phyloP scores from a whole-genome alignment of 2,797 vertebrate genomes.

The Neoniphon sammara region DNA sequence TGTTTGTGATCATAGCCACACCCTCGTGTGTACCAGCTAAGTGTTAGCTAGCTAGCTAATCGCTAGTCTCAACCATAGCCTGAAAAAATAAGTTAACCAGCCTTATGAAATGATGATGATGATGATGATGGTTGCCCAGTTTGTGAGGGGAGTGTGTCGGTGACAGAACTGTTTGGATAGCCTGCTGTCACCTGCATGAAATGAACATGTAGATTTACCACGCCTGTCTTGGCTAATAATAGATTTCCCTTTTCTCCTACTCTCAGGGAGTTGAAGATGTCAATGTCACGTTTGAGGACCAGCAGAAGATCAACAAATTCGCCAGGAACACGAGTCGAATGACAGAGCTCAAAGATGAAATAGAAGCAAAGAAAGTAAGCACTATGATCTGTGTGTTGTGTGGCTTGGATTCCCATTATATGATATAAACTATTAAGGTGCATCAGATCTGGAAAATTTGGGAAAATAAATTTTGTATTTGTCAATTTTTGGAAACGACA shows the following conservation, averaged over 20 bases:
- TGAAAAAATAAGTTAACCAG: too few relatives aligned
- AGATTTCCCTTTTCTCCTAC: not conserved
- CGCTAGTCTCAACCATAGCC: not conserved
- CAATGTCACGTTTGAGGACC: slow-evolving; percentile 97
- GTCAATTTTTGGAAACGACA: too few relatives aligned
- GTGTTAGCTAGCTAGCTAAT: not conserved
- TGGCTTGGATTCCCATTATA: too few relatives aligned
- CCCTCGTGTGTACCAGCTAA: slow-evolving; percentile 51
- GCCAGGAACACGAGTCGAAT: slow-evolving; percentile 95
- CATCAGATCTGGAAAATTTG: too few relatives aligned
- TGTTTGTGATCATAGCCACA: slow-evolving; percentile 1
- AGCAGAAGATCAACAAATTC: slow-evolving; percentile 98
- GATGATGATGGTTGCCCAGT: not conserved
- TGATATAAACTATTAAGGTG: too few relatives aligned
- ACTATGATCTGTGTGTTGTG: not conserved
- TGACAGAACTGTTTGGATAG: too few relatives aligned
- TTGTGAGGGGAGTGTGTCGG: not conserved
- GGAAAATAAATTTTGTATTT: too few relatives aligned
- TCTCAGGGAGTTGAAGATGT: slow-evolving; percentile 94
- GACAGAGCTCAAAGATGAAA: slow-evolving; percentile 96
- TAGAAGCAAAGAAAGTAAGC: slow-evolving; percentile 92
- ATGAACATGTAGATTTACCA: not conserved
- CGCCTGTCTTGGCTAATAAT: not conserved
- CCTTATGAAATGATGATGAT: fast-evolving
- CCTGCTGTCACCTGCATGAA: not conserved